Evolutionary conservation across 2,113 vertebrate genomes (phyloP).

Genomic region (Hoplias malabaricus): DNA sequence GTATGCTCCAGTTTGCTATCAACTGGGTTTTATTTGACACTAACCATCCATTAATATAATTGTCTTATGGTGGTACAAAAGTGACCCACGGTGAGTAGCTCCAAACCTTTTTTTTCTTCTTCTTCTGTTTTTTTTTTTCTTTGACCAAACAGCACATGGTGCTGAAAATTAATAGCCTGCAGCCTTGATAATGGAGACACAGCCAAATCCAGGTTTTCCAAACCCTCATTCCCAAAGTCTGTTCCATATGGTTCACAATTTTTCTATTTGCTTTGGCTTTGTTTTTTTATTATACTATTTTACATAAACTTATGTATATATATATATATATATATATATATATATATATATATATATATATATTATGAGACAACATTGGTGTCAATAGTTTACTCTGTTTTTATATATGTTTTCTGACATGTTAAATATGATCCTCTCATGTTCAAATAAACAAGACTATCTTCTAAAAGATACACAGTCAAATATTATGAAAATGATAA

Average conservation of each 20-base stretch:
- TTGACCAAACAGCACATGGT: constrained; percentile 71
- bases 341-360: too few species aligned
- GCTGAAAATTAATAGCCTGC: constrained; percentile 69
- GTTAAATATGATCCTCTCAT: too few species aligned
- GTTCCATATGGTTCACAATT: constrained; percentile 31
- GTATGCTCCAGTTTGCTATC: constrained; percentile 75
- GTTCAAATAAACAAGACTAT: too few species aligned
- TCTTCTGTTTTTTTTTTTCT: constrained; percentile 28
- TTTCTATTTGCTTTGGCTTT: constrained; percentile 22
- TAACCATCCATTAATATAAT: constrained; percentile 73
- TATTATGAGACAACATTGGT: too few species aligned
- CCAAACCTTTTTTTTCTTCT: constrained; percentile 23
- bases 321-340: too few species aligned
- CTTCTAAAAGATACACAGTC: too few species aligned
- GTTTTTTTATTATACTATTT: not conserved
- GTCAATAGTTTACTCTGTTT: too few species aligned
- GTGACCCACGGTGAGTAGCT: constrained; percentile 61
- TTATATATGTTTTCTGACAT: too few species aligned
- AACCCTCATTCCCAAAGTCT: constrained; percentile 24
- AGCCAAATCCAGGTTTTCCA: constrained; percentile 37
- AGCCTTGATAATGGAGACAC: constrained; percentile 37
- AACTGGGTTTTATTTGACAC: constrained; percentile 73
- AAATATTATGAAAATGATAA: too few species aligned
- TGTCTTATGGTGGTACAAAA: constrained; percentile 68
- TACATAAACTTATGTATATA: too few species aligned